Percentiles rank a stretch among this genome's conserved stretches.
These are phyloP conservation scores for Equus quagga DNA, from an alignment of 2,113 vertebrate species.

Conservation along the genomic window DNA sequence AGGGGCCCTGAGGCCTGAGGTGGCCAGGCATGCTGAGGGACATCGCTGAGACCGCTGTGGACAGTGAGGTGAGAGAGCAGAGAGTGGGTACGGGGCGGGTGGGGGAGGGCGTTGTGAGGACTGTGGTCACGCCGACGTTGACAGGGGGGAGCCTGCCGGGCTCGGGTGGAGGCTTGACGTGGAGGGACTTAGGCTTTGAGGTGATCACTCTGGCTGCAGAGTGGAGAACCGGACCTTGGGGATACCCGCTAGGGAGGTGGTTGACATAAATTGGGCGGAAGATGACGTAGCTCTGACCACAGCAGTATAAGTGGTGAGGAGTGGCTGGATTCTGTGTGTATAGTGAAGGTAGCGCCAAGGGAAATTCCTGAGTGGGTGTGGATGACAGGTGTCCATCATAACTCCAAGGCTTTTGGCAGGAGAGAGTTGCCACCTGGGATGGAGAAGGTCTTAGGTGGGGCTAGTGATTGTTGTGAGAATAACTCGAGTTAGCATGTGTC, in stretches of 20 bases:
- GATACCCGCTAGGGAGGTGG: background rate
- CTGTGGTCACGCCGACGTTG: no score
- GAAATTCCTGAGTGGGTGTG: background rate
- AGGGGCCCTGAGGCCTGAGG: no score
- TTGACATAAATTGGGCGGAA: background rate
- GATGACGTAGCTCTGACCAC: background rate
- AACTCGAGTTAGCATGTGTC: rapidly evolving
- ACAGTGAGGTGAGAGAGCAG: background rate
- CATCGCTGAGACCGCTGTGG: background rate
- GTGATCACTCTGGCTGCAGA: background rate
- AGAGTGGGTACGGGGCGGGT: no score
- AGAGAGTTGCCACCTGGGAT: background rate
- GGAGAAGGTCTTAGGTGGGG: background rate
- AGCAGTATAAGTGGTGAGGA: background rate
- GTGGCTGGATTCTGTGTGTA: background rate
- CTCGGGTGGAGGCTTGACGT: background rate
- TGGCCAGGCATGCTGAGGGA: background rate
- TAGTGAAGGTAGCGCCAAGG: background rate
- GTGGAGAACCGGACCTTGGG: background rate
- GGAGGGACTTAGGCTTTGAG: background rate
- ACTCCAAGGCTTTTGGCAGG: background rate
- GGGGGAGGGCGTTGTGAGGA: background rate
- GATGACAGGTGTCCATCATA: background rate
- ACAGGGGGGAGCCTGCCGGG: rapidly evolving
- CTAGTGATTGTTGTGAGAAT: background rate